These are phyloP conservation scores for Morus bassanus DNA, from an alignment of 2,797 vertebrate species.

Conservation along the genomic window DNA sequence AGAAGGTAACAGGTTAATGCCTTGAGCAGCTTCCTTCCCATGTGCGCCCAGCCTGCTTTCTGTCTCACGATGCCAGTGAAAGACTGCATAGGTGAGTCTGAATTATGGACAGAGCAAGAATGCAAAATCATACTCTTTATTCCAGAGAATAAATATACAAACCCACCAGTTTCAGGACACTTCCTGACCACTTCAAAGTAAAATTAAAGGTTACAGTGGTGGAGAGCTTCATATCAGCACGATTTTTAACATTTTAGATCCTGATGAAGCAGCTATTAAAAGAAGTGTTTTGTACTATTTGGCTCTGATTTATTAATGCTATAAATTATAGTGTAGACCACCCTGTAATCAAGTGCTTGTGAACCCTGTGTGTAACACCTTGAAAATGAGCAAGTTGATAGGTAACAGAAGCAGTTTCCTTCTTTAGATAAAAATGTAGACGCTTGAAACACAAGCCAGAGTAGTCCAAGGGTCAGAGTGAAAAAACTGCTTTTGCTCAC, in stretches of 20 bases:
- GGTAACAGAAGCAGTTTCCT: background rate
- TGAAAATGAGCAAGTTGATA: background rate
- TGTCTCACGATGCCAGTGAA: background rate
- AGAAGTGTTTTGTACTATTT: background rate
- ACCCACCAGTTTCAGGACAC: background rate
- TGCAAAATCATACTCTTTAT: background rate
- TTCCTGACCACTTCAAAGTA: slow-evolving; percentile 3
- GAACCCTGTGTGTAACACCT: background rate
- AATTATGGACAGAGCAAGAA: background rate
- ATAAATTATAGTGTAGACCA: background rate
- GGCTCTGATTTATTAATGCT: slow-evolving; percentile 4
- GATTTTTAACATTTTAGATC: background rate
- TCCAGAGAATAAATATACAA: slow-evolving; percentile 26
- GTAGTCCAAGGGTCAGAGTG: background rate
- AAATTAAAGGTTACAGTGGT: background rate
- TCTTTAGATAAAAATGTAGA: background rate
- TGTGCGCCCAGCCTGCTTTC: background rate
- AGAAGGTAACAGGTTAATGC: background rate
- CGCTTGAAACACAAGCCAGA: background rate
- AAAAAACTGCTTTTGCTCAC: background rate
- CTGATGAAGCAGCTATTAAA: background rate
- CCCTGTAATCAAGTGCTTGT: background rate
- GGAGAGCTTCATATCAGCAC: background rate
- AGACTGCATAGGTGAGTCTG: background rate
- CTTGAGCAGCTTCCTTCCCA: background rate